Evolutionary conservation across 2,113 vertebrate species (phyloP), one percentile per base, ranked within the genome.

Genomic region (Ginglymostoma cirratum): DNA sequence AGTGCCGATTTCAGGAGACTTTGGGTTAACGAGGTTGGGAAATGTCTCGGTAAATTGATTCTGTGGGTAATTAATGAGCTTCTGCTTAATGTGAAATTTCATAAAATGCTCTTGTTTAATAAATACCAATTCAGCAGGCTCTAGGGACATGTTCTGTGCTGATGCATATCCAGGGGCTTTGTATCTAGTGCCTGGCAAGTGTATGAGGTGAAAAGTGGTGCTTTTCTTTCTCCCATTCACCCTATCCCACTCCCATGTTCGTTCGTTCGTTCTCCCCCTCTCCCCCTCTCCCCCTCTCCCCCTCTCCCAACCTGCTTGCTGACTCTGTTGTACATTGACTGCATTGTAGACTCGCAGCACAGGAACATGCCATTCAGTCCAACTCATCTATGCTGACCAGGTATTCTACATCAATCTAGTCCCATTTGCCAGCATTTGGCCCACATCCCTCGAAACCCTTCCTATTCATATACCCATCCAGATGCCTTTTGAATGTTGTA

Each of bases 21-120:
- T 97, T 97, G 96, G 96, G 97, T 96, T 97, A 97, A 97, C 55
- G 97, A 97, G 97, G 97, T 97, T 96, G 96, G 96, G 96, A 96
- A 96, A 96, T 97, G 97, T 96, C 96, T 96, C 97, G 96, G 96
- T 96, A 97, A 97, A 97, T 98, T 97, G 97, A 96, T 97, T 97
- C 96, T 97, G 96, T 97, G 85, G 97, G 97, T 97, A 97, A 97
- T 97, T 97, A 97, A 96, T 96, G 96, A 96, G 97, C 86, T 30
- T 14, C 12, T 2, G 55, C 27, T 89, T 34, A 3, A 90, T 5
- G 87, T n/a, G 45, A 90, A 61, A 55, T 89, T 89, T 89, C 86
- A 89, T 89, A 89, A 90, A 61, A 61, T 61, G 55, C 24, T 34
- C 52, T 42, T 55, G 30, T 90, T 48, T 34, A 52, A 61, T n/a